Base-by-base conservation (phyloP, 1,140 invertebrate genomes). In the Lepidurus arcticus region DNA sequence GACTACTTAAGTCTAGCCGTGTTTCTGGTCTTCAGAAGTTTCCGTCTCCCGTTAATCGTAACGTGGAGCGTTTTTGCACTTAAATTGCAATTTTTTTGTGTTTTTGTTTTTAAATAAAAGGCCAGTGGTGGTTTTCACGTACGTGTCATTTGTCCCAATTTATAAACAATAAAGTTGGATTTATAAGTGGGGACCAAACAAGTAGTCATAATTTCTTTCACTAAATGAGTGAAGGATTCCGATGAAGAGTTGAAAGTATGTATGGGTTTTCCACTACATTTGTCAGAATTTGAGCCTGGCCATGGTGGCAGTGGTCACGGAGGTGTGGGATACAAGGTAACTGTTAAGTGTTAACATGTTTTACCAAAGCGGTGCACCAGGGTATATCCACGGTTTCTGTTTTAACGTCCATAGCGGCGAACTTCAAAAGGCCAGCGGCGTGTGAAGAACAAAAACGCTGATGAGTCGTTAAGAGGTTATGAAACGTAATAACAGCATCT, bases 391-490 rank as follows among this genome's bases (percentile, higher is more conserved):
- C 53, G 53, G 53, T 65, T 16, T 21, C 21, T 13, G 16, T 65
- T 65, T 65, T 21, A 65, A 9, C 53, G 21, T 65, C n/a, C 21
- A 65, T 65, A 16, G 53, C 53, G 53, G 53, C 53, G 21, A 65
- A 65, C 53, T 65, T 65, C 53, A 65, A 65, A 65, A 65, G 53
- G 21, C 53, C 13, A 65, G 16, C 53, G 53, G 53, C 53, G 53
- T 65, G 53, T 65, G 53, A 65, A 65, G 53, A 65, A 65, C 53
- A 65, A 65, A 65, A 65, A 65, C 53, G 53, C 53, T 65, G 53
- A 65, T 65, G 53, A 65, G 53, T 65, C 53, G 53, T 65, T 65
- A 65, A 65, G 53, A 65, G 53, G 53, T 65, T 65, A 65, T 65
- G 53, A 65, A 65, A 65, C 53, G 53, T 65, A 65, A 65, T 65